A percentile compares a stretch with the other conserved stretches of the same genome.
Evolutionary conservation across 1,140 invertebrate genomes (phyloP).

Genomic region (Amphibalanus amphitrite): DNA sequence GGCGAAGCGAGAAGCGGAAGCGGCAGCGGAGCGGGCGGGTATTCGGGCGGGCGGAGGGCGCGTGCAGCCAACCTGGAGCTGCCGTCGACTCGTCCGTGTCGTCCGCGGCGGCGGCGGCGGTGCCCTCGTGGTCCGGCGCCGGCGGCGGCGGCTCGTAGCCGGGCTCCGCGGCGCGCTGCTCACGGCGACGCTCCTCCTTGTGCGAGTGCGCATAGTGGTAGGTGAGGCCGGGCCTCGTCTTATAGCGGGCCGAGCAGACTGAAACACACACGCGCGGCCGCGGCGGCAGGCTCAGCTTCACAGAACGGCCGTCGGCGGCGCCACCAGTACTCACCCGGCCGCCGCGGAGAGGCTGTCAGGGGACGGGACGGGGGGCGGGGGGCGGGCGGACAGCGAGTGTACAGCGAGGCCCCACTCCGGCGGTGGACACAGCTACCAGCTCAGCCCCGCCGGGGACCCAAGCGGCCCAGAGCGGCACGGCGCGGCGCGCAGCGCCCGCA

Average conservation of each 20-base stretch:
- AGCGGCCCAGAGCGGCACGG: too few species aligned
- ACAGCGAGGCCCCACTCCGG: too few species aligned
- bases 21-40: slow-evolving; percentile 13
- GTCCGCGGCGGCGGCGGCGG: slow-evolving; percentile 13
- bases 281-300: too few species aligned
- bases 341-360: too few species aligned
- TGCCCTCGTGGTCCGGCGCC: slow-evolving; percentile 9
- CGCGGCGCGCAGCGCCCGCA: too few species aligned
- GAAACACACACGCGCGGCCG: slow-evolving; percentile 24
- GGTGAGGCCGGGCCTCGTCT: slow-evolving; percentile 85
- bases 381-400: too few species aligned
- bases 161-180: slow-evolving; percentile 21
- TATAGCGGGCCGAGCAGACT: slow-evolving; percentile 94
- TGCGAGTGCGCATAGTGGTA: slow-evolving; percentile 96
- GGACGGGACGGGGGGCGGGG: too few species aligned
- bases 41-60: slow-evolving; percentile 5
- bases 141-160: slow-evolving; percentile 15
- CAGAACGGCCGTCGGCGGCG: too few species aligned
- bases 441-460: too few species aligned
- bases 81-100: slow-evolving; percentile 17
- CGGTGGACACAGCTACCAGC: too few species aligned
- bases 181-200: slow-evolving; percentile 38
- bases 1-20: neutral
- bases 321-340: too few species aligned
- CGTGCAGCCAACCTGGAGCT: slow-evolving; percentile 15